Evolutionary conservation across 2,888 invertebrate genomes (phyloP).

Genomic region (Sarcophaga carnaria): DNA sequence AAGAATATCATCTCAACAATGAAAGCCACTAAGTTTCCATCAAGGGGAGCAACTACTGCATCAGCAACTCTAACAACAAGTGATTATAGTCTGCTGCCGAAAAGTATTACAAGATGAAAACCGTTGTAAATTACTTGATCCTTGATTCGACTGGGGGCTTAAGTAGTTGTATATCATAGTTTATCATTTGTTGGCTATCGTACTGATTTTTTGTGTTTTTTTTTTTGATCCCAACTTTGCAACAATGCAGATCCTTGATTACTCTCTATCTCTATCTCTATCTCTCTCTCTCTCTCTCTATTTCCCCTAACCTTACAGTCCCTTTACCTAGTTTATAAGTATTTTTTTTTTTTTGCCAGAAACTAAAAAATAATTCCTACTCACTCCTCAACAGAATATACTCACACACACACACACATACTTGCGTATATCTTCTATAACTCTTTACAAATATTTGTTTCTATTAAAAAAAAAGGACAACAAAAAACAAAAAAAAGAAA

Average conservation of each 20-base stretch:
- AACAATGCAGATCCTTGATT: slow-evolving; percentile 14
- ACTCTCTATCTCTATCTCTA: slow-evolving; percentile 41
- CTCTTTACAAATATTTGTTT: slow-evolving; percentile 11
- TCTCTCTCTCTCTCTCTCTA: background rate
- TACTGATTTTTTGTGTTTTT: background rate
- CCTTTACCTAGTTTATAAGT: background rate
- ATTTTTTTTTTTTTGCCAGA: background rate
- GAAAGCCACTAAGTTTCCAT: slow-evolving; percentile 54
- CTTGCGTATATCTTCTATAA: background rate
- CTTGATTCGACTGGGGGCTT: no score
- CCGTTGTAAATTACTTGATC: background rate
- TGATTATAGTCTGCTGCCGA: slow-evolving; percentile 35
- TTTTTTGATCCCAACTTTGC: background rate
- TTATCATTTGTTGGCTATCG: background rate
- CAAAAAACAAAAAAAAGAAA: background rate
- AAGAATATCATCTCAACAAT: slow-evolving; percentile 42
- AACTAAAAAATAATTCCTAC: slow-evolving; percentile 16
- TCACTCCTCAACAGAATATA: slow-evolving; percentile 47
- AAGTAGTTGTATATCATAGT: background rate
- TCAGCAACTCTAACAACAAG: slow-evolving; percentile 34
- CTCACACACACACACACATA: slow-evolving; percentile 25
- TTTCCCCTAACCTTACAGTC: background rate
- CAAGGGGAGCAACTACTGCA: background rate
- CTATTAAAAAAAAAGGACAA: slow-evolving; percentile 9
- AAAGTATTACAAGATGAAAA: slow-evolving; percentile 57